Percentiles rank a stretch among this genome's conserved stretches.
These are phyloP conservation scores for Trichoplusia ni DNA, from an alignment of 1,140 invertebrate species.

Conservation along the genomic window DNA sequence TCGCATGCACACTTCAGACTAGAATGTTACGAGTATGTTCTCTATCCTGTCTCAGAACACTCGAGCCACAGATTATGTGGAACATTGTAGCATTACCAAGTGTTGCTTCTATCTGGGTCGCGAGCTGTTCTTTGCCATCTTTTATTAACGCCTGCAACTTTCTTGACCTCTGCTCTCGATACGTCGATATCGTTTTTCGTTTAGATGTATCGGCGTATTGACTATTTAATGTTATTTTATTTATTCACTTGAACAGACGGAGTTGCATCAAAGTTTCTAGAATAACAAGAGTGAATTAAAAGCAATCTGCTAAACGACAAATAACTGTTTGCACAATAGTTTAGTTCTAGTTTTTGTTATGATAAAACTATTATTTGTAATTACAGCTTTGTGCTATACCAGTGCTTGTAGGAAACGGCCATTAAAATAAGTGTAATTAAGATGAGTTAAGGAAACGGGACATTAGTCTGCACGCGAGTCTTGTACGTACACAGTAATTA, in stretches of 20 bases:
- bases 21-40: no score
- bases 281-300: background rate
- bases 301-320: background rate
- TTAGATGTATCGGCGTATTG: background rate
- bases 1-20: background rate
- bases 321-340: background rate
- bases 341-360: background rate
- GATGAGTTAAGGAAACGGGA: constrained; percentile 5
- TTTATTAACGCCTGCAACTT: constrained; percentile 13
- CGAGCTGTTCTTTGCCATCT: background rate
- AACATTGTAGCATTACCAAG: constrained; percentile 5
- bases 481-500: background rate
- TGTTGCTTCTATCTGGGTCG: constrained; percentile 15
- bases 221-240: background rate
- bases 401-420: background rate
- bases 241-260: background rate
- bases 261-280: no score
- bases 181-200: constrained; percentile 12
- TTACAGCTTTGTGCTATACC: background rate
- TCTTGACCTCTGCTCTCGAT: constrained; percentile 20
- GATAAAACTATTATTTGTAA: constrained; percentile 4
- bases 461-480: constrained; percentile 6
- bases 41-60: background rate
- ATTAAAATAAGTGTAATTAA: background rate
- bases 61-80: background rate